Evolutionary conservation across 2,797 vertebrate species (phyloP), one percentile per base, ranked within the genome.

Genomic region (Paramormyrops hopkinsi): DNA sequence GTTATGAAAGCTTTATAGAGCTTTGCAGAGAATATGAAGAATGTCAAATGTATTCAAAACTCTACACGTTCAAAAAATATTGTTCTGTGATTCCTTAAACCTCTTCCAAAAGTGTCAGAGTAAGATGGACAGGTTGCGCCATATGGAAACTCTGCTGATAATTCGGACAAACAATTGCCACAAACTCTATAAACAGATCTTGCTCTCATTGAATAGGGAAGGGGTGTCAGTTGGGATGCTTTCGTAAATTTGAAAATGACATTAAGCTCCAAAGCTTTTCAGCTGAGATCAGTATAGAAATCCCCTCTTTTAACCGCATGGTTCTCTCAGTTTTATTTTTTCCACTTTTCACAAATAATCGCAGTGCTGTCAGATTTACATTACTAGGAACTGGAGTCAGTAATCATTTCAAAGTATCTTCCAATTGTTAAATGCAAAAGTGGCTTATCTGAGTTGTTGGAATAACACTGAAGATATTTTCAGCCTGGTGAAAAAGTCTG

Each of bases 341-440:
- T 37, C 88, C 90, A 87, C 76, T 89, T 87, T 50, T 29, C 12
- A 44, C 59, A 83, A 84, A 90, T 89, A 89, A 90, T 76, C 54
- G 22, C 69, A 33, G 9, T 87, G 84, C 88, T 86, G 69, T 90
- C 51, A 87, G 84, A 89, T 89, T 89, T 89, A 41, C 59, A 25
- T 44, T 89, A 48, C 41, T 48, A 90, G 51, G 65, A 65, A 33
- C 88, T 87, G 41, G 83, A 37, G 86, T 73, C 51, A 19, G 84
- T 89, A 82, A 86, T 65, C 56, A 87, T 87, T 87, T 89, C 88
- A 89, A 87, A 83, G 62, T 82, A 76, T 83, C 86, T 62, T 44
- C 65, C 33, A 89, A 89, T 89, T 87, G 69, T 90, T 89, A 87
- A 90, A 88, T 59, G 69, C 83, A 87, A 86, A 89, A 76, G 84